Percentiles rank a stretch among this genome's conserved stretches.
These are phyloP conservation scores for Conus ventricosus DNA, from an alignment of 1,140 invertebrate genomes.

Conservation along the genomic window DNA sequence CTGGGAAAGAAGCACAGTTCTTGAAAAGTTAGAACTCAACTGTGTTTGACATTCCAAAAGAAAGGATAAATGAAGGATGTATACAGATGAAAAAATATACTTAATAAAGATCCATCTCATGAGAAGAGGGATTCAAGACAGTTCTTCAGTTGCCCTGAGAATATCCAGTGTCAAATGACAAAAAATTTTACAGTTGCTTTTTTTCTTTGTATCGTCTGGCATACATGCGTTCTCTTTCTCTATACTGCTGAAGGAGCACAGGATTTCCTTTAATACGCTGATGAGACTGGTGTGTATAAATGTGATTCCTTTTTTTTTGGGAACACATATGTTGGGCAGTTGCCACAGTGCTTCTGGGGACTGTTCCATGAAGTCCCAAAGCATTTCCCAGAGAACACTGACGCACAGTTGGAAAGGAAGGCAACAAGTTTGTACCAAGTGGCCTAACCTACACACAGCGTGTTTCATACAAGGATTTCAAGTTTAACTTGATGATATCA, in stretches of 20 bases:
- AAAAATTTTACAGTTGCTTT: neutral
- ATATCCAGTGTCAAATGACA: neutral
- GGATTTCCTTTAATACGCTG: neutral
- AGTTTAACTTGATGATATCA: too few species aligned
- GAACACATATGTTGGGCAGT: neutral
- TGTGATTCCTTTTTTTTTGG: neutral
- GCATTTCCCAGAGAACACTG: neutral
- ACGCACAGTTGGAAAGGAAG: neutral
- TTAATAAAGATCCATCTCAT: too few species aligned
- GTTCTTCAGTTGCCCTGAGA: too few species aligned
- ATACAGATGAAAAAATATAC: too few species aligned
- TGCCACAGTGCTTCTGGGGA: neutral
- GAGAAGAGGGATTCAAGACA: too few species aligned
- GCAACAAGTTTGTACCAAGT: neutral
- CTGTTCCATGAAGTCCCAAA: neutral
- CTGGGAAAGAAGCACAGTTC: too few species aligned
- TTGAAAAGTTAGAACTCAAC: too few species aligned
- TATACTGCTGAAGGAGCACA: conserved; percentile 1
- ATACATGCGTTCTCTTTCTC: neutral
- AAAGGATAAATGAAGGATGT: too few species aligned
- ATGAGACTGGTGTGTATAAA: neutral
- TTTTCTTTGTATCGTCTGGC: neutral
- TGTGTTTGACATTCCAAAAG: too few species aligned
- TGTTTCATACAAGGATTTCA: too few species aligned
- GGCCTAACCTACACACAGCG: too few species aligned